Conservation (phyloP, 2,113 vertebrate species). For the Elaphurus davidianus region DNA sequence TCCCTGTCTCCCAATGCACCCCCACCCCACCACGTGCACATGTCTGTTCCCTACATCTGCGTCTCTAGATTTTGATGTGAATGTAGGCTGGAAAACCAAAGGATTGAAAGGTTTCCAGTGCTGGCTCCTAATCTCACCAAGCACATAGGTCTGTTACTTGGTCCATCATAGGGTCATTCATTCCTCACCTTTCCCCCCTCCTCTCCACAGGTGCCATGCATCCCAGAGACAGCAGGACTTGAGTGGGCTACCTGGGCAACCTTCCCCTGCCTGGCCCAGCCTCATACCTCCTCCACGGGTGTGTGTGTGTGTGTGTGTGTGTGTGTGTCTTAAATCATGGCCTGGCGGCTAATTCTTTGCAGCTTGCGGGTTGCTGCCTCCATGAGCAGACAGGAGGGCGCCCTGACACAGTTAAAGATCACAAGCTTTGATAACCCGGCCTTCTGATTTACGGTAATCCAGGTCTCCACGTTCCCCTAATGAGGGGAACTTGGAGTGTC, state of each 20-base stretch:
- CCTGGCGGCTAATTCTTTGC: slow-evolving; percentile 87
- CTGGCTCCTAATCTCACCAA: not conserved
- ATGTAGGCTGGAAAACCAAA: not conserved
- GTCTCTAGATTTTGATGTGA: not conserved
- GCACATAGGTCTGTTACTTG: not conserved
- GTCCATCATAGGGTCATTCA: not conserved
- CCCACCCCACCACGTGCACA: rapidly evolving
- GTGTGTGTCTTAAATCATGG: slow-evolving; percentile 34
- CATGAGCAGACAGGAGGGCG: slow-evolving; percentile 96
- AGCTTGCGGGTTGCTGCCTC: slow-evolving; percentile 89
- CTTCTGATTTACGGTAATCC: slow-evolving; percentile 93
- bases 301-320: not conserved
- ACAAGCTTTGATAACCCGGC: slow-evolving; percentile 96
- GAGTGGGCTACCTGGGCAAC: not conserved
- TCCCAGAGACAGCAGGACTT: not conserved
- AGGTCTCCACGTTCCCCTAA: slow-evolving; percentile 93
- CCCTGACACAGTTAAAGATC: slow-evolving; percentile 95
- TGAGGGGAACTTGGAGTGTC: slow-evolving; percentile 95
- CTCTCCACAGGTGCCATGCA: not conserved
- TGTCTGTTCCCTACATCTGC: not conserved
- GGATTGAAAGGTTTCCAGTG: not conserved
- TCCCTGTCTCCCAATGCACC: not conserved
- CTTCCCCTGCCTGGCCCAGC: not conserved
- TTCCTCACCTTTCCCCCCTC: not conserved
- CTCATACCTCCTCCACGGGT: not conserved